A percentile compares a stretch with the other conserved stretches of the same genome.
Conservation (phyloP, 2,888 invertebrate species). For the Pristionchus japonicus region DNA sequence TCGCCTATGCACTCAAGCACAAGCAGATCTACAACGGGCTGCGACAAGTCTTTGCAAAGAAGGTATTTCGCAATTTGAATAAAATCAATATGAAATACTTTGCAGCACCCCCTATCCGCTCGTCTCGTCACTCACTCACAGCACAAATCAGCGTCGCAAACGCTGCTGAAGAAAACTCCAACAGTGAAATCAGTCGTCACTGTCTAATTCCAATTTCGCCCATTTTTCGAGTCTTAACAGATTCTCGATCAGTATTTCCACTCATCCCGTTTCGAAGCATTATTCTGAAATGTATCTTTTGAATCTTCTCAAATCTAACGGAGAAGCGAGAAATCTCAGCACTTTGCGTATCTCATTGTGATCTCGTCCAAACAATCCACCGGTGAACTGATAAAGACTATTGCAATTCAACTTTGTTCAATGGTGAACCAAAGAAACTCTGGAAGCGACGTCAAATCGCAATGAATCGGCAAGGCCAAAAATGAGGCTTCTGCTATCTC, state of each 20-base stretch:
- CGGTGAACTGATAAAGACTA: constrained; percentile 6
- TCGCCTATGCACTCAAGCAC: constrained; percentile 16
- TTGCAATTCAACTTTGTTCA: not conserved
- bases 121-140: constrained; percentile 15
- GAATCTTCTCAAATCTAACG: no score
- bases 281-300: no score
- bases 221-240: not conserved
- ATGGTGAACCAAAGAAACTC: no score
- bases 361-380: not conserved
- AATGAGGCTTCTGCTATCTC: no score
- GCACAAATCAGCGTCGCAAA: not conserved
- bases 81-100: not conserved
- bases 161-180: not conserved
- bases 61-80: no score
- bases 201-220: not conserved
- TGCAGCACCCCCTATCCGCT: not conserved
- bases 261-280: not conserved
- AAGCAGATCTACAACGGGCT: constrained; percentile 40
- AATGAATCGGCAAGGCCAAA: no score
- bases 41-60: constrained; percentile 4
- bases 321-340: not conserved
- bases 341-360: not conserved
- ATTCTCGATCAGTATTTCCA: not conserved
- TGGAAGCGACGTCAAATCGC: no score
- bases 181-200: constrained; percentile 7